These are phyloP conservation scores for Parelbella ahira DNA, from an alignment of 2,888 invertebrate genomes.

Conservation along the genomic window DNA sequence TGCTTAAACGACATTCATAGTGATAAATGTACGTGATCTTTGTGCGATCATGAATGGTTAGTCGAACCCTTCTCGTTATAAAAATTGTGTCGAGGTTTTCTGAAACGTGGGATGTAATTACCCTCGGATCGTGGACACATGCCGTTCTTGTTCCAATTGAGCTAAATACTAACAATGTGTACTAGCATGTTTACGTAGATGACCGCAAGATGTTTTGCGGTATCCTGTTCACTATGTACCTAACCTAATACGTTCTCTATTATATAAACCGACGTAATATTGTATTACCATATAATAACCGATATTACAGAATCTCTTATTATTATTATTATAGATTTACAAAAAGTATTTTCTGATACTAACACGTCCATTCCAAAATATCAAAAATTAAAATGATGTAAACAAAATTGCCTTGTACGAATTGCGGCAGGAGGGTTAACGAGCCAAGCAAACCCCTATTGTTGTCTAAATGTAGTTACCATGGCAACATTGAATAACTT, in stretches of 20 bases:
- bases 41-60: slow-evolving; percentile 19
- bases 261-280: too few species aligned
- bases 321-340: too few species aligned
- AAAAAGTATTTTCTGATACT: too few species aligned
- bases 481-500: slow-evolving; percentile 72
- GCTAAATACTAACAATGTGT: slow-evolving; percentile 1
- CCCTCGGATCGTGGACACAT: slow-evolving; percentile 7
- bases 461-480: slow-evolving; percentile 59
- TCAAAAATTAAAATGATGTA: too few species aligned
- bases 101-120: slow-evolving; percentile 19
- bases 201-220: slow-evolving; percentile 16
- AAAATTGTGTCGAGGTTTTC: slow-evolving; percentile 23
- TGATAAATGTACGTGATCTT: slow-evolving; percentile 15
- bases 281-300: too few species aligned
- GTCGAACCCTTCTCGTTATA: slow-evolving; percentile 18
- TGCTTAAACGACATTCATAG: slow-evolving; percentile 6
- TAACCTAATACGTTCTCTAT: too few species aligned
- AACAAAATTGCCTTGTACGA: background rate
- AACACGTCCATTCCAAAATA: too few species aligned
- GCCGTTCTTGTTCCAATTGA: slow-evolving; percentile 4
- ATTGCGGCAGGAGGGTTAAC: slow-evolving; percentile 5
- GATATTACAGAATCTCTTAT: too few species aligned
- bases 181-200: background rate
- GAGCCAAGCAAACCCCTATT: slow-evolving; percentile 33
- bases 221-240: too few species aligned